A percentile compares a stretch with the other conserved stretches of the same genome.
These are phyloP conservation scores for Irena cyanogastra DNA, from an alignment of 2,113 vertebrate species.

Conservation along the genomic window DNA sequence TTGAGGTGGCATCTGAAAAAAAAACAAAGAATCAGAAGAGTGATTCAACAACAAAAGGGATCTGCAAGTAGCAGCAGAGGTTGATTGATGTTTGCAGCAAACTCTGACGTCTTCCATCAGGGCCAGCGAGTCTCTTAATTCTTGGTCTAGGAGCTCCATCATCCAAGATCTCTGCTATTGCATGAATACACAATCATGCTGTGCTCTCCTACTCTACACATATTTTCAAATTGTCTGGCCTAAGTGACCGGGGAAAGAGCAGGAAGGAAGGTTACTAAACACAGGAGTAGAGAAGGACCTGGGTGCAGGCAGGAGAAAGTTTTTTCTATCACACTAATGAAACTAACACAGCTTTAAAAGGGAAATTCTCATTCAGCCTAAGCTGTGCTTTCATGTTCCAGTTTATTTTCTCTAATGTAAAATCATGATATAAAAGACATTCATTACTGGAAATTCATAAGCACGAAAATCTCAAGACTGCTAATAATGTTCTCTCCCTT, in stretches of 20 bases:
- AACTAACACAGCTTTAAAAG: not conserved
- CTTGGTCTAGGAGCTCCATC: not conserved
- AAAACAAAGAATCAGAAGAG: not conserved
- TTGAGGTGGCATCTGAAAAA: not conserved
- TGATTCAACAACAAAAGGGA: not conserved
- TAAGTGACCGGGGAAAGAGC: not conserved
- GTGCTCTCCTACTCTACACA: fast-evolving
- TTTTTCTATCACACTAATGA: not conserved
- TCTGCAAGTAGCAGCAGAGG: not conserved
- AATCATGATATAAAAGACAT: not conserved
- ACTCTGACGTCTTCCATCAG: not conserved
- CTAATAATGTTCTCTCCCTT: not conserved
- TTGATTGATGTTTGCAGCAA: not conserved
- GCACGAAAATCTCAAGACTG: not conserved
- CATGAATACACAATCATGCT: not conserved
- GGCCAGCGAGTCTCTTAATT: not conserved
- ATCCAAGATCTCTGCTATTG: not conserved
- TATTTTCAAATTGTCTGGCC: not conserved
- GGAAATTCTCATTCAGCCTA: not conserved
- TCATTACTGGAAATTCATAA: not conserved
- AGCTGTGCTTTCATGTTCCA: not conserved
- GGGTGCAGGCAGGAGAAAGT: not conserved
- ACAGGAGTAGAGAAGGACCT: not conserved
- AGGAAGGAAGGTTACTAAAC: not conserved
- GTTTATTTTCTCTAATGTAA: slow-evolving; percentile 17